A percentile compares a stretch with the other conserved stretches of the same genome.
Conservation (phyloP, 2,113 vertebrate genomes). For the Phylloscopus trochiloides region DNA sequence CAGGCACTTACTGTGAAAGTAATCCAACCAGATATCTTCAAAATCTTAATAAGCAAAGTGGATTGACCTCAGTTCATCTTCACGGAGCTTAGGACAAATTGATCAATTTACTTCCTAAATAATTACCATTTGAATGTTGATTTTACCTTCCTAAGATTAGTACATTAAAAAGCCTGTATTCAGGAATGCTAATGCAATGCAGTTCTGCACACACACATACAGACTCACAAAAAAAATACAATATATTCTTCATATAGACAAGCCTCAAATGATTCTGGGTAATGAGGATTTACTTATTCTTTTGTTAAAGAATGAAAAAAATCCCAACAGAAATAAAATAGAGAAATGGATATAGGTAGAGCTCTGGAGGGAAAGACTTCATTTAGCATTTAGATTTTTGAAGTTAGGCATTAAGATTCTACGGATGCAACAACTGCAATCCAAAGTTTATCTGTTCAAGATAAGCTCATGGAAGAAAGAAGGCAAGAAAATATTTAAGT, state of each 20-base stretch:
- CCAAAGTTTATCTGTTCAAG: conserved; percentile 5
- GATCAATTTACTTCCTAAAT: conserved; percentile 68
- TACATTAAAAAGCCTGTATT: conserved; percentile 29
- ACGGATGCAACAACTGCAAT: neutral
- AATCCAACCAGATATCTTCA: conserved; percentile 60
- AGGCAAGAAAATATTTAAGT: neutral
- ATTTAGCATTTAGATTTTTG: conserved; percentile 37
- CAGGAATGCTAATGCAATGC: conserved; percentile 5
- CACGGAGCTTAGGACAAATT: conserved; percentile 54
- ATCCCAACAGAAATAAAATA: neutral
- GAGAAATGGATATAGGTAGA: neutral
- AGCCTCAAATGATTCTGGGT: neutral
- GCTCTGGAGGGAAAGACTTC: neutral
- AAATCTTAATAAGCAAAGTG: conserved; percentile 66
- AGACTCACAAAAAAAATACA: neutral
- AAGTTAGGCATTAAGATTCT: conserved; percentile 36
- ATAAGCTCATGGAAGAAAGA: neutral
- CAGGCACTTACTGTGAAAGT: conserved; percentile 17
- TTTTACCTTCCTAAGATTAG: conserved; percentile 56
- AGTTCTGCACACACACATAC: neutral
- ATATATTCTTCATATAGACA: neutral
- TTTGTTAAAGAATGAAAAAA: conserved; percentile 10
- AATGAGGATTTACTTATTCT: conserved; percentile 29
- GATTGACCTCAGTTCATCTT: conserved; percentile 67
- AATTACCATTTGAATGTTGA: conserved; percentile 61